Base-by-base conservation (phyloP, 2,888 invertebrate species). In the Tillus elongatus region DNA sequence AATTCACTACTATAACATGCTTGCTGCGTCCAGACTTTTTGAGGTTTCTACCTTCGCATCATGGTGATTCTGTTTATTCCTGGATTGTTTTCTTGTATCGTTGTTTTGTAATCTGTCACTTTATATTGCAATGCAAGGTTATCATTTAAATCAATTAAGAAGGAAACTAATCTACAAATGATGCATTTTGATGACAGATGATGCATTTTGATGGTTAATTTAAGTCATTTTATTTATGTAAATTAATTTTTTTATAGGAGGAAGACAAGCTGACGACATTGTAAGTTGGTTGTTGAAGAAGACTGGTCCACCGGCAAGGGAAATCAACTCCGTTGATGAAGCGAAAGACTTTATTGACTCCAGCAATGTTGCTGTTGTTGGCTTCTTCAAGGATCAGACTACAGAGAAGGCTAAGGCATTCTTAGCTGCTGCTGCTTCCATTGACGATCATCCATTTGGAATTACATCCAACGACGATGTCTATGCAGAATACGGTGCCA, bases 251-350 rank as follows among this genome's bases (percentile, higher is more conserved):
- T 36, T 33, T 42, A 30, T 50, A 82, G 88, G 93, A 69, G 95
- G 93, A 39, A 82, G 97, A 54, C 82, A 86, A 64, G 82, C 88
- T 51, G 86, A 86, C 48, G 92, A 93, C 44, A 96, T 98, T 58
- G 77, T 97, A 42, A 72, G 73, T 51, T 98, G 98, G 98, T 67
- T 98, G 43, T 75, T 79, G 64, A 97, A 97, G 75, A 98, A 97
- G 75, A 91, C 92, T 58, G 97, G 97, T 36, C 95, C 97, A 35
- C 82, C 92, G 41, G 95, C 93, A n/a, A 75, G 78, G 52, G 78
- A 80, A 45, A 67, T 98, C 27, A 64, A 73, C 19, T 74, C 81
- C 4, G 81, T 82, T 2, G 90, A 88, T 37, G 87, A 84, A 47
- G 82, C 85, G 38, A 88, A 90, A 63, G 75, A 79, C 46, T 80